Evolutionary conservation across 2,113 vertebrate species (phyloP).

Genomic region (Trichechus manatus): DNA sequence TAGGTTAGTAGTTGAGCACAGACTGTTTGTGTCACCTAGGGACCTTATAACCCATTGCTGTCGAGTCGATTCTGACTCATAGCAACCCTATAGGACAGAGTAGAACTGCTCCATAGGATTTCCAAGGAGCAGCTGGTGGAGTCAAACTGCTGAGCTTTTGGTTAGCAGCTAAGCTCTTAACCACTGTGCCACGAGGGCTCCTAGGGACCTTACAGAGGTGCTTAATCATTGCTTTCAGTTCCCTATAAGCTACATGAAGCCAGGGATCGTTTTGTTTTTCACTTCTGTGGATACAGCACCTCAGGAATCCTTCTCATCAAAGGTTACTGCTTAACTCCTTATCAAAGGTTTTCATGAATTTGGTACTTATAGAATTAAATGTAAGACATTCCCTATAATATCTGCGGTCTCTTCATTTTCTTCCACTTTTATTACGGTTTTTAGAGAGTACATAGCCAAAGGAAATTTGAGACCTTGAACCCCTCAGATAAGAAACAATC

Average conservation of each 20-base stretch:
- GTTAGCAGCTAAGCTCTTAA: too few species aligned
- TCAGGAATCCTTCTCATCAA: constrained; percentile 16
- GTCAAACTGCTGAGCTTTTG: too few species aligned
- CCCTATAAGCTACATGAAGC: neutral
- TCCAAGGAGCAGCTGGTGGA: too few species aligned
- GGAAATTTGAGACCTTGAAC: constrained; percentile 48
- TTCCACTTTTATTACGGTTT: constrained; percentile 52
- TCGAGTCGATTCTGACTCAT: too few species aligned
- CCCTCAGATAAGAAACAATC: constrained; percentile 20
- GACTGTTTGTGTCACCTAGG: neutral
- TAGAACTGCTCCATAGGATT: too few species aligned
- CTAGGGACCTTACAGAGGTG: neutral
- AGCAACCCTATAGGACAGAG: too few species aligned
- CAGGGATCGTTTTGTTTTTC: neutral
- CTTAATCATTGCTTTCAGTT: neutral
- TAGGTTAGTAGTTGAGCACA: neutral
- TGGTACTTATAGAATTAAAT: constrained; percentile 15
- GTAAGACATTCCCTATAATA: constrained; percentile 12
- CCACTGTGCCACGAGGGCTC: too few species aligned
- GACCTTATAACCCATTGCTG: too few species aligned
- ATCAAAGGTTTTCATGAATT: constrained; percentile 10
- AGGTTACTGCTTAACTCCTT: neutral
- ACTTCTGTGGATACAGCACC: neutral
- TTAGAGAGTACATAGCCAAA: constrained; percentile 4
- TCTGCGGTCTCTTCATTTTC: constrained; percentile 14